Evolutionary conservation across 2,797 vertebrate genomes (phyloP), one percentile per base, ranked within the genome.

Genomic region (Pantherophis alleghaniensis): DNA sequence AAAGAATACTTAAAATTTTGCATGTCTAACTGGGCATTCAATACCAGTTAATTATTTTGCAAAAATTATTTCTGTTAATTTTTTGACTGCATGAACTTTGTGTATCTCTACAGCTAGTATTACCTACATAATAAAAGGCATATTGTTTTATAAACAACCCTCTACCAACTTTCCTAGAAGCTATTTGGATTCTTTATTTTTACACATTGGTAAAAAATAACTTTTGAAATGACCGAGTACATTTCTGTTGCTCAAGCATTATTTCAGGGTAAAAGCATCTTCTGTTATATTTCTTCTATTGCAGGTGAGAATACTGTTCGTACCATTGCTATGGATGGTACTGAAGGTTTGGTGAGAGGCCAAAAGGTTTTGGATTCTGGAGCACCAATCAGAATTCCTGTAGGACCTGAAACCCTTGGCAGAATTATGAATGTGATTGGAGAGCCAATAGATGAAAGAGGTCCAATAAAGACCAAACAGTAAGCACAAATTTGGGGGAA

Each of bases 351-450:
- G 95, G 99, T 99, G 47, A 98, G 99, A 95, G 99, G 99, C 51
- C 99, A 99, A 97, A 98, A 98, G 91, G 99, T 99, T 79, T 96
- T 99, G 97, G 99, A 99, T 96, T 99, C 98, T 0, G 99, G 99
- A 0, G 98, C 98, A 0, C 99, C 99, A 91, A 99, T 99, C 97
- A 98, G 98, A 97, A 99, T 99, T 97, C 99, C 99, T 4, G 99
- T 99, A n/a, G 99, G 99, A 57, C 99, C 99, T 0, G 99, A 99
- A 96, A 99, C 99, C 0, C 97, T 99, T 93, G 99, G 99, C 88
- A 98, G 99, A 96, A 99, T 99, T 95, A 99, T 99, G 99, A 99
- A 99, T 91, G 99, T 99, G 95, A 99, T 99, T 0, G 99, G 99
- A 3, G 99, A 99, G 47, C 99, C 99, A 94, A 99, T 99, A 47